Conservation (phyloP, 37 sponge, comb jelly and placozoan species). For the Aphrocallistes beatrix region DNA sequence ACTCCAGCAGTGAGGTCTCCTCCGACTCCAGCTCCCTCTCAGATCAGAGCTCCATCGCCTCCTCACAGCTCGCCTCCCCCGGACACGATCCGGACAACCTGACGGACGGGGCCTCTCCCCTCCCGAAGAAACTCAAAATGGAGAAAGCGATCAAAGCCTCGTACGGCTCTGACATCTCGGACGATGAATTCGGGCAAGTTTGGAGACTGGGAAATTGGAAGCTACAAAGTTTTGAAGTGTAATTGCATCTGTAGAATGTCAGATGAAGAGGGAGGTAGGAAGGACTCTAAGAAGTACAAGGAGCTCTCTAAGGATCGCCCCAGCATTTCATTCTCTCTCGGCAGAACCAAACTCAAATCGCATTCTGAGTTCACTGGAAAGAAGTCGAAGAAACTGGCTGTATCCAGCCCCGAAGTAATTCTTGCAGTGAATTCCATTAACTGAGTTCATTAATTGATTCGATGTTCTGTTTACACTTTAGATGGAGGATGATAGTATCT, state of each 20-base stretch:
- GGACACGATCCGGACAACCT: neutral
- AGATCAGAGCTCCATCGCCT: neutral
- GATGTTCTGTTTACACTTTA: neutral
- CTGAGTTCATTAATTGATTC: too few relatives aligned
- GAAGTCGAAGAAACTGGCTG: neutral
- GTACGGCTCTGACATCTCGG: neutral
- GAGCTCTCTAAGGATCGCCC: slow-evolving; percentile 30
- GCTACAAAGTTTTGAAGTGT: neutral
- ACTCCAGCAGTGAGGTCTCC: neutral
- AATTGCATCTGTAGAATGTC: neutral
- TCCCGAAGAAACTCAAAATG: neutral
- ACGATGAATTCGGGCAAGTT: neutral
- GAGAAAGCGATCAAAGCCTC: neutral
- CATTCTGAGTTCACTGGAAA: neutral
- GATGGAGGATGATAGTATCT: neutral
- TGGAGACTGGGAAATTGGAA: neutral
- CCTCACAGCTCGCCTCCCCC: neutral
- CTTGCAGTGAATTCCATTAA: neutral
- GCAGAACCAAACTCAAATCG: neutral
- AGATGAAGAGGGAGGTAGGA: neutral
- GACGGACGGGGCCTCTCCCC: neutral
- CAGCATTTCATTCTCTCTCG: slow-evolving; percentile 12
- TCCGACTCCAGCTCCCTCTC: neutral
- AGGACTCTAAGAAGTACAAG: slow-evolving; percentile 4
- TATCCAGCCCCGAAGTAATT: neutral